These are phyloP conservation scores for Homarus gammarus DNA, from an alignment of 2,888 invertebrate species.

Conservation along the genomic window DNA sequence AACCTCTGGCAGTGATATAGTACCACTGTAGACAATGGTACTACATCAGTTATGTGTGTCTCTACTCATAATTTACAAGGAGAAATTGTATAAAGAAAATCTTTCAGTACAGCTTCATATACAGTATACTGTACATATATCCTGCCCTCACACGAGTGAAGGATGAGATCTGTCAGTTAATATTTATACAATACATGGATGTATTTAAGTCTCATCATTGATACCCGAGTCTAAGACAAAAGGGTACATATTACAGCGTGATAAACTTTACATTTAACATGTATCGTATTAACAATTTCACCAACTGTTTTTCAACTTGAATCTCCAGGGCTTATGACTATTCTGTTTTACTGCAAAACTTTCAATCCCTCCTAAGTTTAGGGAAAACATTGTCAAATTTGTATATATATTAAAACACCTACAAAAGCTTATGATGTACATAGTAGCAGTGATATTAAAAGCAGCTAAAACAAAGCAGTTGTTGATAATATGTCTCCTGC, in stretches of 20 bases:
- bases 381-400: background rate
- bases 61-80: background rate
- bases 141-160: background rate
- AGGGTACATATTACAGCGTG: background rate
- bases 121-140: background rate
- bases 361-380: background rate
- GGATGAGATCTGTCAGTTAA: background rate
- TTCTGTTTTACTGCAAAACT: no score
- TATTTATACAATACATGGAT: background rate
- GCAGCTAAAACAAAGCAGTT: slow-evolving; percentile 2
- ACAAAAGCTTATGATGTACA: slow-evolving; percentile 11
- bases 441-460: slow-evolving; percentile 9
- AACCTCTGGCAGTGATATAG: background rate
- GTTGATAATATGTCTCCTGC: background rate
- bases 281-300: background rate
- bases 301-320: background rate
- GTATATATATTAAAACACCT: background rate
- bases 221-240: background rate
- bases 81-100: background rate
- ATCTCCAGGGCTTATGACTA: no score
- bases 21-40: background rate
- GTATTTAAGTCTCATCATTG: background rate
- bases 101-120: background rate
- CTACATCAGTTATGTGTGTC: background rate
- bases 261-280: background rate